phyloP scores from a whole-genome alignment of 2,888 invertebrate genomes.

The Linnaemya vulpina region DNA sequence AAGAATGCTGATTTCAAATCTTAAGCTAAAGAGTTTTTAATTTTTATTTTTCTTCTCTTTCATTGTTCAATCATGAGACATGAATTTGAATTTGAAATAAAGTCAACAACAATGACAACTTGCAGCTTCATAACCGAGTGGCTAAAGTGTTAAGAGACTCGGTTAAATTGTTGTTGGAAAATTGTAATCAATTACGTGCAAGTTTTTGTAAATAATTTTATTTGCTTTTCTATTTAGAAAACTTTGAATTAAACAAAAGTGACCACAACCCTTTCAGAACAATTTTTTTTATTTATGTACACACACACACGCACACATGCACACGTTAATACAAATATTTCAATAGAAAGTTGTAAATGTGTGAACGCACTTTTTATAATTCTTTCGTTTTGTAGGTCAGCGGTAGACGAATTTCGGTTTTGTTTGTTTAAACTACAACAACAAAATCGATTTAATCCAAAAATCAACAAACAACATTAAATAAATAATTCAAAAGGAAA shows the following conservation, averaged over 20 bases:
- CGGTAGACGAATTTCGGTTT: conserved; percentile 29
- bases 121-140: background rate
- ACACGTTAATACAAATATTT: background rate
- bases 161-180: background rate
- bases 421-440: conserved; percentile 41
- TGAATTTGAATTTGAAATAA: background rate
- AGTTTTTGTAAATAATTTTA: conserved; percentile 45
- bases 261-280: conserved; percentile 47
- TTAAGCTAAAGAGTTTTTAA: background rate
- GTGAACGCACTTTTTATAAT: conserved; percentile 41
- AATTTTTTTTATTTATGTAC: no score
- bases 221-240: background rate
- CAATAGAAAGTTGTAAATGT: conserved; percentile 8
- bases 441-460: conserved; percentile 38
- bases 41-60: no score
- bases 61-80: background rate
- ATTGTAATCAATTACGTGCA: conserved; percentile 25
- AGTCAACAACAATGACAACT: background rate
- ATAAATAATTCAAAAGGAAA: conserved; percentile 36
- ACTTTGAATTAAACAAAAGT: conserved; percentile 12
- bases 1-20: conserved; percentile 27
- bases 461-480: conserved; percentile 58
- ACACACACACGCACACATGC: background rate
- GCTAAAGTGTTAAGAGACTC: conserved; percentile 40
- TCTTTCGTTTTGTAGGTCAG: conserved; percentile 56